These are phyloP conservation scores for Danaus plexippus DNA, from an alignment of 1,140 invertebrate species.

Conservation along the genomic window DNA sequence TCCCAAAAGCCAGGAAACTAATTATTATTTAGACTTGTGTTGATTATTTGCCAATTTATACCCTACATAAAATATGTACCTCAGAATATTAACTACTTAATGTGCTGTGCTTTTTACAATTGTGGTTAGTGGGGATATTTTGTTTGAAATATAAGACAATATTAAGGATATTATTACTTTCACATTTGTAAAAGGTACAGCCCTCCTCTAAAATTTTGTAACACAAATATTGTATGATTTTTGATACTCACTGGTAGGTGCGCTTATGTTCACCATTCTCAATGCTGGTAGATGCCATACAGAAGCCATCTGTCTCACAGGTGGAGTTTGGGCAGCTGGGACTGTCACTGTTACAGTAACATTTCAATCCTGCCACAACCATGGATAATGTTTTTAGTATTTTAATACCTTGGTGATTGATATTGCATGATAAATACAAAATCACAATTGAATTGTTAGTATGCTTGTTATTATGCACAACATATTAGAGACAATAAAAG, in stretches of 20 bases:
- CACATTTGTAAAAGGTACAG: slow-evolving; percentile 27
- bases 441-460: no score
- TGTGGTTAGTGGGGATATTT: slow-evolving; percentile 2
- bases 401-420: slow-evolving; percentile 2
- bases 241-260: slow-evolving; percentile 80
- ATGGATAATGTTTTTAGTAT: slow-evolving; percentile 1
- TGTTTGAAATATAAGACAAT: neutral
- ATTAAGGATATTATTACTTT: no score
- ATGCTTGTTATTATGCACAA: no score
- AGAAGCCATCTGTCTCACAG: slow-evolving; percentile 90
- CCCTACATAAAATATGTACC: slow-evolving; percentile 44
- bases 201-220: slow-evolving; percentile 10
- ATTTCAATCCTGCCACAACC: slow-evolving; percentile 49
- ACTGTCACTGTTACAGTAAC: slow-evolving; percentile 56
- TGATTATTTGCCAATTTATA: slow-evolving; percentile 47
- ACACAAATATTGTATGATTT: slow-evolving; percentile 5
- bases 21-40: slow-evolving; percentile 34
- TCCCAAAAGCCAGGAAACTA: slow-evolving; percentile 25
- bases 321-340: slow-evolving; percentile 79
- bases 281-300: slow-evolving; percentile 84
- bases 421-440: no score
- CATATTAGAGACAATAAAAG: no score
- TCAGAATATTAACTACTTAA: slow-evolving; percentile 18
- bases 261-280: slow-evolving; percentile 75
- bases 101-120: slow-evolving; percentile 30